Evolutionary conservation across 2,888 invertebrate species (phyloP).

Genomic region (Allolobophora icterica): DNA sequence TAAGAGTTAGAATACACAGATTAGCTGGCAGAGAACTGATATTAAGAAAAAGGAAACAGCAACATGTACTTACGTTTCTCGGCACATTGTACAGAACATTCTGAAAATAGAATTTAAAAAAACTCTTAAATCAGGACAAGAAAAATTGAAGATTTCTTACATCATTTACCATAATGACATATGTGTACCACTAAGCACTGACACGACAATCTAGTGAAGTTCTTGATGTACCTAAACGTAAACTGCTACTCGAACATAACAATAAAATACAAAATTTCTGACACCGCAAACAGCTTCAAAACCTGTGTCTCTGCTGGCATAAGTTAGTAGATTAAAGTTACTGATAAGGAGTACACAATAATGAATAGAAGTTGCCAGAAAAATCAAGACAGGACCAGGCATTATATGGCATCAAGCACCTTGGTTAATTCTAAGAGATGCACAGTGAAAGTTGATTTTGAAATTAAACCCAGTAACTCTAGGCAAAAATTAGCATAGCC

Average conservation of each 20-base stretch:
- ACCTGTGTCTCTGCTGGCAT: neutral
- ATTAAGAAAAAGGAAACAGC: neutral
- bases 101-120: slow-evolving; percentile 35
- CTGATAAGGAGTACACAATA: neutral
- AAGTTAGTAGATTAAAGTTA: neutral
- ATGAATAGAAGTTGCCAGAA: neutral
- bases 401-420: neutral
- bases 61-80: slow-evolving; percentile 36
- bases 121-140: neutral
- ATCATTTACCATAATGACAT: no score
- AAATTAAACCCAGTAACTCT: no score
- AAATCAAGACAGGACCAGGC: neutral
- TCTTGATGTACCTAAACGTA: neutral
- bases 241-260: neutral
- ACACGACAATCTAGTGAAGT: neutral
- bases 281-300: neutral
- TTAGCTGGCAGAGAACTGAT: no score
- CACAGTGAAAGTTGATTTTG: no score
- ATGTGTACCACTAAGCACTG: neutral
- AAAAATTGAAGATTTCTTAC: neutral
- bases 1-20: neutral
- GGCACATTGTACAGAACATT: slow-evolving; percentile 39
- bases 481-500: no score
- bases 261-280: neutral
- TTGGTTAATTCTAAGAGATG: no score